Base-by-base conservation (phyloP, 2,113 vertebrate species). In the Girardinichthys multiradiatus region DNA sequence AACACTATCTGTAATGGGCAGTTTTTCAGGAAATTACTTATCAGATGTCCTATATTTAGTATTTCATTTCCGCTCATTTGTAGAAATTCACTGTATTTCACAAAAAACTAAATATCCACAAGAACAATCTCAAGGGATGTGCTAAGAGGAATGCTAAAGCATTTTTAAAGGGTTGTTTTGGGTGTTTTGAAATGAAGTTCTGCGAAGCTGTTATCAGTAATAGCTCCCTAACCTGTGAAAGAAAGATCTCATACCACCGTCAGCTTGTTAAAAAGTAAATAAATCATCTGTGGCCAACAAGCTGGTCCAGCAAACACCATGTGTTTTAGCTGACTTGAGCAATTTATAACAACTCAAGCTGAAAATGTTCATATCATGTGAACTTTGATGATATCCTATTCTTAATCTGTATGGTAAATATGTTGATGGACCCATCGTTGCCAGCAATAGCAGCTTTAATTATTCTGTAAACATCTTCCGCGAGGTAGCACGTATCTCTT, bases 1-100 rank as follows among this genome's bases (percentile, higher is more conserved):
- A 80, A 79, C 60, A 80, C 48, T 80, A 70, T 75, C 48, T 67
- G n/a, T 51, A 70, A 29, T 57, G 30, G 61, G 57, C 37, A 64
- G 28, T 10, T 63, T 72, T 62, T 29, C 0, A 3, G 68, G 30
- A 57, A 64, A 24, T 73, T 4, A 68, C 74, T 72, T 70, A 63
- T 48, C 54, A 45, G n/a, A 70, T 57, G 64, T 21, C 5, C 2
- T n/a, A 65, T 64, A n/a, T 10, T 24, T 21, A 11, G 9, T n/a
- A 45, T 45, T 45, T 45, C 9, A 54, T 54, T 24, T 54, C 48
- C 7, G 48, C 21, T 51, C 21, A 51, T 51, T 51, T 51, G 48
- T 21, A 42, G 14, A 12, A 42, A 42, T 42, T 42, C 17, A 45
- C 17, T 5, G 17, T 45, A 17, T 45, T 19, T 4, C 42, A 17